Percentiles rank a stretch among this genome's conserved stretches.
These are phyloP conservation scores for Anthonomus grandis DNA, from an alignment of 1,140 invertebrate species.

Conservation along the genomic window DNA sequence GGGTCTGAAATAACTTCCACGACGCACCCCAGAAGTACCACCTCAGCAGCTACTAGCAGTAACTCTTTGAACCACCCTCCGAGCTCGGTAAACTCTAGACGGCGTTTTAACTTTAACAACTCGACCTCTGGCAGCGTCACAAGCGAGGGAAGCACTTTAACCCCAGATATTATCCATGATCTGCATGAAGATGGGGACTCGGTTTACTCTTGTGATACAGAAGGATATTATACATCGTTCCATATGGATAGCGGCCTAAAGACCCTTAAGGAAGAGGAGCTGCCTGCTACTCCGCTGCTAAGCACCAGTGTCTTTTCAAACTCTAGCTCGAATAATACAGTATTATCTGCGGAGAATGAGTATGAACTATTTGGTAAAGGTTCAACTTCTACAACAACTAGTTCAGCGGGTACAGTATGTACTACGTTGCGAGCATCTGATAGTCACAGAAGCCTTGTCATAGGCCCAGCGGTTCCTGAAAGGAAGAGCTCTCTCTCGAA, in stretches of 20 bases:
- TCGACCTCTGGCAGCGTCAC: slow-evolving; percentile 79
- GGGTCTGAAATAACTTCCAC: slow-evolving; percentile 74
- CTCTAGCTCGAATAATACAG: slow-evolving; percentile 56
- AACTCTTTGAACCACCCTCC: slow-evolving; percentile 65
- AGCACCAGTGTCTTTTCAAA: slow-evolving; percentile 58
- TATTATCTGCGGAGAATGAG: slow-evolving; percentile 72
- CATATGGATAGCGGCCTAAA: slow-evolving; percentile 93
- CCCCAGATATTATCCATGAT: slow-evolving; percentile 73
- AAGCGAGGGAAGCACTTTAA: slow-evolving; percentile 75
- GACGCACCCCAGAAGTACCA: slow-evolving; percentile 66
- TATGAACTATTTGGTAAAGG: slow-evolving; percentile 86
- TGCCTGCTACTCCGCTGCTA: slow-evolving; percentile 61
- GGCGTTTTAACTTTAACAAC: slow-evolving; percentile 61
- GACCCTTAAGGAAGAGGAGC: slow-evolving; percentile 76
- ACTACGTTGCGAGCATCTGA: slow-evolving; percentile 67
- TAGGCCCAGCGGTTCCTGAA: slow-evolving; percentile 70
- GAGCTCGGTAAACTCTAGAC: slow-evolving; percentile 65
- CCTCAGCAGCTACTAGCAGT: slow-evolving; percentile 63
- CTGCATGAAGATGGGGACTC: slow-evolving; percentile 84
- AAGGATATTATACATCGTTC: slow-evolving; percentile 96
- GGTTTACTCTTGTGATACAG: slow-evolving; percentile 92
- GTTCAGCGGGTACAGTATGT: slow-evolving; percentile 84
- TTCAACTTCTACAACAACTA: slow-evolving; percentile 84
- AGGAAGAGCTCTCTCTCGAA: slow-evolving; percentile 64
- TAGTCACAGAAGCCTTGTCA: slow-evolving; percentile 56